These are phyloP conservation scores for Otolemur garnettii DNA, from an alignment of 2,113 vertebrate genomes.

Conservation along the genomic window DNA sequence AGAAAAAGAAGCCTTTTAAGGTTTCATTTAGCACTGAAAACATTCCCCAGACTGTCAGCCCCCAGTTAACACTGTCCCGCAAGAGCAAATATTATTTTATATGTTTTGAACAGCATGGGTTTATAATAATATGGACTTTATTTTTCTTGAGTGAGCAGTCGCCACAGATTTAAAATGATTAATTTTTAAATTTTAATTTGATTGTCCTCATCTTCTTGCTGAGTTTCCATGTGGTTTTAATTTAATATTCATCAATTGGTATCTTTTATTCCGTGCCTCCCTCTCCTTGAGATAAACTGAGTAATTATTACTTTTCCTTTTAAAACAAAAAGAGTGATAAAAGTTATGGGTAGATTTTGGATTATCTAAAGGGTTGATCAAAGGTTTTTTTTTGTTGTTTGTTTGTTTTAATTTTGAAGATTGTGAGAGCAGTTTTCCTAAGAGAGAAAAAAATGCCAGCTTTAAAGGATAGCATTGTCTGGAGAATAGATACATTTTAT, in stretches of 20 bases:
- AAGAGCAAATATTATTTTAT: conserved; percentile 62
- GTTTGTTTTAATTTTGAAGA: not conserved
- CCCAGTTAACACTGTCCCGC: not conserved
- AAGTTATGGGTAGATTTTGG: conserved; percentile 71
- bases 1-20: conserved; percentile 52
- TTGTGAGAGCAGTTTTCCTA: conserved; percentile 58
- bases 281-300: conserved; percentile 68
- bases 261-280: conserved; percentile 61
- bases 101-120: conserved; percentile 39
- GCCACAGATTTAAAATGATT: conserved; percentile 63
- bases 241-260: conserved; percentile 66
- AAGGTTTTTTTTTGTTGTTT: not conserved
- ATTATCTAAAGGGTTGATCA: conserved; percentile 34
- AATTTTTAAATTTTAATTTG: conserved; percentile 80
- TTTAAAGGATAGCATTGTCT: conserved; percentile 54
- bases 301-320: conserved; percentile 71
- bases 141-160: conserved; percentile 71
- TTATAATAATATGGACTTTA: conserved; percentile 51
- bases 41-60: conserved; percentile 55
- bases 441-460: conserved; percentile 49
- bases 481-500: not conserved
- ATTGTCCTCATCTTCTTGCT: conserved; percentile 49
- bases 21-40: conserved; percentile 68
- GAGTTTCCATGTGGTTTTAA: conserved; percentile 79
- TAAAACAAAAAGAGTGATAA: conserved; percentile 57